These are phyloP conservation scores for Ctenosaura bakeri DNA, from an alignment of 2,797 vertebrate genomes.

Conservation along the genomic window DNA sequence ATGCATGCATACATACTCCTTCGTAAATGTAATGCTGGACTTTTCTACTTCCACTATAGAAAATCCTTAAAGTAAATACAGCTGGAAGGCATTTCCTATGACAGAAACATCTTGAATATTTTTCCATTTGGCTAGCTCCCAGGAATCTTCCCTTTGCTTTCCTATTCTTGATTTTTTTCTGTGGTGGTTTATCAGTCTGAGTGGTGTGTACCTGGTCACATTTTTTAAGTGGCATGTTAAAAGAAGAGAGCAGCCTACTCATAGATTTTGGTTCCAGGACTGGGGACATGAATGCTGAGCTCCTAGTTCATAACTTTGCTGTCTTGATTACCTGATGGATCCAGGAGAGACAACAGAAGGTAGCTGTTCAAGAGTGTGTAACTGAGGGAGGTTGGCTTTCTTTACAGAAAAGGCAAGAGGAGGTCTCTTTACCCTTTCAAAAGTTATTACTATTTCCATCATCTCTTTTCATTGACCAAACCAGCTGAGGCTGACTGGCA, in stretches of 20 bases:
- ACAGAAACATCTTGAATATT: background rate
- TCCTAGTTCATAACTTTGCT: background rate
- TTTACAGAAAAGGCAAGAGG: background rate
- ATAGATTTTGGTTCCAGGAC: background rate
- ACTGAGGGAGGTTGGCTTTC: background rate
- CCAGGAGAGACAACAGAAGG: background rate
- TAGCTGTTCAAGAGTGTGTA: background rate
- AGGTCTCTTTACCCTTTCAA: no score
- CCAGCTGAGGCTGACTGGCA: no score
- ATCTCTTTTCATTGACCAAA: no score
- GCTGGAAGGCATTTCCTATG: background rate
- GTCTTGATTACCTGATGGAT: background rate
- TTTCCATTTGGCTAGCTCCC: background rate
- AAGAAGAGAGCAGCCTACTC: background rate
- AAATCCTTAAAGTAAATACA: background rate
- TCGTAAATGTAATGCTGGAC: background rate
- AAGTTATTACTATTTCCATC: no score
- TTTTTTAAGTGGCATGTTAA: background rate
- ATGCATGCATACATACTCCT: background rate
- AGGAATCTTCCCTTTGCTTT: background rate
- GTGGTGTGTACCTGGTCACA: background rate
- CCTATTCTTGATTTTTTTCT: background rate
- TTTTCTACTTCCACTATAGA: background rate
- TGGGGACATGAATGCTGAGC: background rate
- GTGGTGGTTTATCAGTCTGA: background rate